A percentile compares a stretch with the other conserved stretches of the same genome.
Conservation (phyloP, 2,113 vertebrate species). For the Phaethornis superciliosus region DNA sequence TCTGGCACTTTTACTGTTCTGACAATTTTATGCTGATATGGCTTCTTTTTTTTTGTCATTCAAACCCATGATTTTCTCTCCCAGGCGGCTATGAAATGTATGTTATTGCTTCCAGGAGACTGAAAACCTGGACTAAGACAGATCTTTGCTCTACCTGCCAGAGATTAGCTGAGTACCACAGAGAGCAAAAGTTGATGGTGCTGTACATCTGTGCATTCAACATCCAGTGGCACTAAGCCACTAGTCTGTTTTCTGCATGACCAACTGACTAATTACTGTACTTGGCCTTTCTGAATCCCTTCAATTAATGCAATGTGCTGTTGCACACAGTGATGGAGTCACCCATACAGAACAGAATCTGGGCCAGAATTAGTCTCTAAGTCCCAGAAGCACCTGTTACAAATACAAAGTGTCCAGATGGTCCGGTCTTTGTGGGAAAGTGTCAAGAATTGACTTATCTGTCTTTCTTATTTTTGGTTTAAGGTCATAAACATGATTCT, state of each 20-base stretch:
- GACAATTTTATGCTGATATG: slow-evolving; percentile 55
- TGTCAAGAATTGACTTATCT: slow-evolving; percentile 78
- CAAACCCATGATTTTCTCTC: slow-evolving; percentile 22
- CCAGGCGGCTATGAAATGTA: slow-evolving; percentile 67
- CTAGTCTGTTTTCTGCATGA: slow-evolving; percentile 82
- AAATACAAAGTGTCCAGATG: slow-evolving; percentile 81
- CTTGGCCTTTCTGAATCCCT: slow-evolving; percentile 80
- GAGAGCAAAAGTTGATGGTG: slow-evolving; percentile 70
- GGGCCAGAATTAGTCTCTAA: slow-evolving; percentile 79
- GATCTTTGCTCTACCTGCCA: slow-evolving; percentile 76
- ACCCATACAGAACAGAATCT: slow-evolving; percentile 77
- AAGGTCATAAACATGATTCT: slow-evolving; percentile 74
- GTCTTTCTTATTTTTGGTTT: slow-evolving; percentile 73
- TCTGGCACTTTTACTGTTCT: slow-evolving; percentile 37
- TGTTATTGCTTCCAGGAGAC: slow-evolving; percentile 73
- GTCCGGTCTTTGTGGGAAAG: slow-evolving; percentile 71
- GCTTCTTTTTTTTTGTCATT: slow-evolving; percentile 41
- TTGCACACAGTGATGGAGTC: slow-evolving; percentile 78
- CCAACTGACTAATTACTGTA: slow-evolving; percentile 83
- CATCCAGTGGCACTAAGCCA: slow-evolving; percentile 77
- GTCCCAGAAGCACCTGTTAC: slow-evolving; percentile 84
- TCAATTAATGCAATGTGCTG: slow-evolving; percentile 84
- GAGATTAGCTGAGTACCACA: slow-evolving; percentile 66
- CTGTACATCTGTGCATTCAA: slow-evolving; percentile 80
- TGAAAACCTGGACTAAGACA: slow-evolving; percentile 71